A percentile compares a stretch with the other conserved stretches of the same genome.
Evolutionary conservation across 2,888 invertebrate genomes (phyloP).

Genomic region (Trilocha varians): DNA sequence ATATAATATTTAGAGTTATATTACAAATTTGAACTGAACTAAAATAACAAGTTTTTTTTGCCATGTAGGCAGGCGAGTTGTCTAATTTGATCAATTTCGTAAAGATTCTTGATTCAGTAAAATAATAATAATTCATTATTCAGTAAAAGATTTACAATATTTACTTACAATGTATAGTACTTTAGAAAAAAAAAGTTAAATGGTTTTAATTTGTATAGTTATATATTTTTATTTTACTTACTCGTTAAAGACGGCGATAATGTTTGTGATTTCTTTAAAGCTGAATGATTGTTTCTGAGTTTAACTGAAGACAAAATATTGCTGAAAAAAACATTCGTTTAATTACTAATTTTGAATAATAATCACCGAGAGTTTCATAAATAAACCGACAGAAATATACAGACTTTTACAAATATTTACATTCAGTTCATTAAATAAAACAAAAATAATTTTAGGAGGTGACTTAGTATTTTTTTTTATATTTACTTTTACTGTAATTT

Average conservation of each 20-base stretch:
- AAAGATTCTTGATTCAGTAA: too few species aligned
- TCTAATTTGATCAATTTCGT: too few species aligned
- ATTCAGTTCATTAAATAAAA: too few species aligned
- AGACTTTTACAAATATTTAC: background rate
- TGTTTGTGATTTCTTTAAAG: slow-evolving; percentile 40
- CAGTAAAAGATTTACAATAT: too few species aligned
- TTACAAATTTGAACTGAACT: too few species aligned
- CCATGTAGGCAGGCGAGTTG: too few species aligned
- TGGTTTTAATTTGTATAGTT: background rate
- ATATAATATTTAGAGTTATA: too few species aligned
- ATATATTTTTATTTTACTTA: slow-evolving; percentile 17
- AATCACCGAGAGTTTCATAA: slow-evolving; percentile 1
- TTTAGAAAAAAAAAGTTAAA: background rate
- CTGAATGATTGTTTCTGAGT: slow-evolving; percentile 27
- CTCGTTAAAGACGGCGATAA: slow-evolving; percentile 43
- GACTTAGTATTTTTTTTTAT: background rate
- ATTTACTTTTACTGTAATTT: background rate
- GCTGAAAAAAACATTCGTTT: slow-evolving; percentile 37
- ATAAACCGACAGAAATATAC: background rate
- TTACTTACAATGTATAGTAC: too few species aligned
- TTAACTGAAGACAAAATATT: slow-evolving; percentile 36
- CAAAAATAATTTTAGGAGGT: background rate
- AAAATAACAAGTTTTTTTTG: too few species aligned
- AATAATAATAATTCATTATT: too few species aligned
- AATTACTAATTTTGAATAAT: too few species aligned